Evolutionary conservation across 2,888 invertebrate species (phyloP).

Genomic region (Diarsia brunnea): DNA sequence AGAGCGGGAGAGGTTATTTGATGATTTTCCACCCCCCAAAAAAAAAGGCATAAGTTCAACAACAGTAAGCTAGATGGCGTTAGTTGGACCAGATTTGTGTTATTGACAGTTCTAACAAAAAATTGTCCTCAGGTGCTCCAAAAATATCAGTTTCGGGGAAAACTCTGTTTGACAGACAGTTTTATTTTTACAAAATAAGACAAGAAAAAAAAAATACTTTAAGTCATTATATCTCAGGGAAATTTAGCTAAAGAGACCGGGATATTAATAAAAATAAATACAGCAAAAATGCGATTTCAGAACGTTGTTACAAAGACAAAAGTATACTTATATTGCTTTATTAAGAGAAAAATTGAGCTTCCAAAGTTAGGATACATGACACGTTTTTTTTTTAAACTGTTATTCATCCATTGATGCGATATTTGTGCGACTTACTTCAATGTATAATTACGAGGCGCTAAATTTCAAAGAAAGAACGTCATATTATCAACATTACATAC

Average conservation of each 20-base stretch:
- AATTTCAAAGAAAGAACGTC: slow-evolving; percentile 14
- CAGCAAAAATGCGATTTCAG: slow-evolving; percentile 72
- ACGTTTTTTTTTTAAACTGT: not conserved
- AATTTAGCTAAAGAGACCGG: slow-evolving; percentile 18
- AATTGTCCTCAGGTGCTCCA: not conserved
- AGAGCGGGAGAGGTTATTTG: too few relatives aligned
- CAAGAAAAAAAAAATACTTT: not conserved
- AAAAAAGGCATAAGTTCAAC: not conserved
- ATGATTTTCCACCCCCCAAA: too few relatives aligned
- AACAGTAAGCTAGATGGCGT: slow-evolving; percentile 38
- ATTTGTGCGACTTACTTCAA: slow-evolving; percentile 6
- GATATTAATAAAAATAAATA: slow-evolving; percentile 44
- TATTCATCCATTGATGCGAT: not conserved
- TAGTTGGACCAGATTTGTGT: slow-evolving; percentile 1
- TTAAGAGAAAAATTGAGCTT: slow-evolving; percentile 64
- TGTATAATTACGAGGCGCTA: not conserved
- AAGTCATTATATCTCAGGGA: slow-evolving; percentile 2
- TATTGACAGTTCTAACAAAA: not conserved
- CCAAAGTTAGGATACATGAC: slow-evolving; percentile 28
- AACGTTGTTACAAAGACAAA: slow-evolving; percentile 57
- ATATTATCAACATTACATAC: slow-evolving; percentile 12
- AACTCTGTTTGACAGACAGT: slow-evolving; percentile 27
- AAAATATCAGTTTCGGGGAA: not conserved
- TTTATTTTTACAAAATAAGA: not conserved
- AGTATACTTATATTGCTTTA: slow-evolving; percentile 74